These are phyloP conservation scores for Enteromius afrohamiltoni DNA, from an alignment of 2,797 vertebrate genomes.

Conservation along the genomic window DNA sequence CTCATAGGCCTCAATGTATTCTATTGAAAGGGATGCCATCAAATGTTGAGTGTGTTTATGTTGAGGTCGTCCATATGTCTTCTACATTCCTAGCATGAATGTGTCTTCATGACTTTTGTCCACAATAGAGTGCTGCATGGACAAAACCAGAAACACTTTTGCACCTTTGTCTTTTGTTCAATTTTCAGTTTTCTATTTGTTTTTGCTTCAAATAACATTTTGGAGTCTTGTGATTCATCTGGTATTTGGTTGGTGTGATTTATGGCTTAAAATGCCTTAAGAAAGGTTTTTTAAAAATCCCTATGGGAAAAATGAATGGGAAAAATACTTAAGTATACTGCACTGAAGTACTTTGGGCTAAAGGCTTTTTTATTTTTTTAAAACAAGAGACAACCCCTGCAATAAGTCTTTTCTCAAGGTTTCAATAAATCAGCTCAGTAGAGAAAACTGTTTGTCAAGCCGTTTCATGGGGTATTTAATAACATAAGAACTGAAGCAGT, in stretches of 20 bases:
- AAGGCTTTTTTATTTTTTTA: neutral
- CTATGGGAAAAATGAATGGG: neutral
- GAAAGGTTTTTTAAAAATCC: neutral
- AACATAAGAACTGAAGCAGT: neutral
- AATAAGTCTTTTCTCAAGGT: neutral
- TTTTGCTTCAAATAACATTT: neutral
- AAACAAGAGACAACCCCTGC: neutral
- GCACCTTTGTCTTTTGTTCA: neutral
- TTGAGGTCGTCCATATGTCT: neutral
- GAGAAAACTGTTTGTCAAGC: neutral
- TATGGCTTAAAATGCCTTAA: neutral
- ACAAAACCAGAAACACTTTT: neutral
- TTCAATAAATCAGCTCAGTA: neutral
- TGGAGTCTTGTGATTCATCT: neutral
- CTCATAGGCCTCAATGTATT: neutral
- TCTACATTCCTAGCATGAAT: neutral
- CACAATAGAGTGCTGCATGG: neutral
- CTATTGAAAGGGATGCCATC: neutral
- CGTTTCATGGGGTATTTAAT: neutral
- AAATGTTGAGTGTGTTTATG: neutral
- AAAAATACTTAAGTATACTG: neutral
- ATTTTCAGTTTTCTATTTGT: neutral
- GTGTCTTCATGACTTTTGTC: neutral
- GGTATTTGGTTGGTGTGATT: neutral
- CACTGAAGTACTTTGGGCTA: neutral